phyloP scores from a whole-genome alignment of 2,113 vertebrate genomes.

The Lasiurus cinereus region DNA sequence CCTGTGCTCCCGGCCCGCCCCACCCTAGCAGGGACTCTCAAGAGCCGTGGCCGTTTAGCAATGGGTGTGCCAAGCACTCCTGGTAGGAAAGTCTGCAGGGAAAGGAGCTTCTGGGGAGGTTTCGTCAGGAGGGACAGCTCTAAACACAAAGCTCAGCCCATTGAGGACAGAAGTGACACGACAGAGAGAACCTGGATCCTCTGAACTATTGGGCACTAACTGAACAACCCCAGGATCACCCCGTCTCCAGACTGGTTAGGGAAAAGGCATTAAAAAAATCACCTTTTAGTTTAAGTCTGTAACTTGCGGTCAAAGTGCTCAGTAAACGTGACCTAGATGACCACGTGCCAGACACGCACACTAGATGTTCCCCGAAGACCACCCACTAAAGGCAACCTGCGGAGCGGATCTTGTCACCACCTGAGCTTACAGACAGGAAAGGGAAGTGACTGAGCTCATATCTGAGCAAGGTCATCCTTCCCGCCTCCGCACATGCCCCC shows the following conservation, averaged over 20 bases:
- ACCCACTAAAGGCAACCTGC: not conserved
- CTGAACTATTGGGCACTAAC: not conserved
- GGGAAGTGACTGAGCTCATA: not conserved
- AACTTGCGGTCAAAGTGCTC: not conserved
- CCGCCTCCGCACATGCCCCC: not conserved
- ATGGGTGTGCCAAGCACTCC: not conserved
- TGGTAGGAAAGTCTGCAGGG: not conserved
- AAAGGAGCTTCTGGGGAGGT: not conserved
- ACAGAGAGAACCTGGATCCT: not conserved
- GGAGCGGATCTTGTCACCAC: not conserved
- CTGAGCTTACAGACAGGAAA: not conserved
- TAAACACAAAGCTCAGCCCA: not conserved
- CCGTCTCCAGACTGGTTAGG: not conserved
- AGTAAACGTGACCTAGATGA: not conserved
- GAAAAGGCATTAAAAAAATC: not conserved
- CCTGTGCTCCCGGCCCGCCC: not conserved
- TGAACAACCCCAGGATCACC: not conserved
- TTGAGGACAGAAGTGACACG: not conserved
- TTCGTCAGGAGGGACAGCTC: not conserved
- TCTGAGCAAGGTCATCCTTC: not conserved
- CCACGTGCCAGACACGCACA: not conserved
- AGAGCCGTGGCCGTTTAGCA: not conserved
- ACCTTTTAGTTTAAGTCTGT: not conserved
- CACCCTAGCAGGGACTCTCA: not conserved
- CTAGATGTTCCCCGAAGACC: not conserved